Evolutionary conservation across 1,140 invertebrate genomes (phyloP).

Genomic region (Parasteatoda tepidariorum): DNA sequence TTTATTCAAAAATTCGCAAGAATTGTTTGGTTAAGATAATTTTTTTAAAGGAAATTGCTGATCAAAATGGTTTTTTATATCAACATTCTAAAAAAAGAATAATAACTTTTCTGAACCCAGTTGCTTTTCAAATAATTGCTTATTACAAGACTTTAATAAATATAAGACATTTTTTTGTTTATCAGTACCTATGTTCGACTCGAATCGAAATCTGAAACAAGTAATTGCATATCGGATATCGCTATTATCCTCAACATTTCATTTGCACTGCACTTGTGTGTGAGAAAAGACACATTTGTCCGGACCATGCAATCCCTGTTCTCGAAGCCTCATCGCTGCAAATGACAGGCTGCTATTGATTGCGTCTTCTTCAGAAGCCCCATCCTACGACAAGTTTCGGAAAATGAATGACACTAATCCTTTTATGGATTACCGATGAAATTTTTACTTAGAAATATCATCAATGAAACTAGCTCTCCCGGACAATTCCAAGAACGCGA

Average conservation of each 20-base stretch:
- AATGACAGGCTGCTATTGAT: conserved; percentile 35
- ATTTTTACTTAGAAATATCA: conserved; percentile 40
- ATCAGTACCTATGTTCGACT: not conserved
- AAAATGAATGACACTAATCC: conserved; percentile 56
- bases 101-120: too few relatives aligned
- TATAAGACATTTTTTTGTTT: too few relatives aligned
- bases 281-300: not conserved
- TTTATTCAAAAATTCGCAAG: too few relatives aligned
- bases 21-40: too few relatives aligned
- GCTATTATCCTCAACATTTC: not conserved
- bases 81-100: too few relatives aligned
- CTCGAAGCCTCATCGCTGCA: conserved; percentile 50
- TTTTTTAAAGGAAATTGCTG: too few relatives aligned
- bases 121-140: too few relatives aligned
- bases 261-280: not conserved
- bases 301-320: not conserved
- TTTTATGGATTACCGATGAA: conserved; percentile 47
- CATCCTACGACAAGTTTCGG: conserved; percentile 38
- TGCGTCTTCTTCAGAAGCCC: conserved; percentile 36
- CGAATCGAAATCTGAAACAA: conserved; percentile 1
- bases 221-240: conserved; percentile 44
- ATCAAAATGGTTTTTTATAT: too few relatives aligned
- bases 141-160: too few relatives aligned
- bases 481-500: too few relatives aligned
- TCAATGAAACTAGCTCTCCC: not conserved